These are phyloP conservation scores for Sclerodermus sp. DNA, from an alignment of 2,888 invertebrate species.

Conservation along the genomic window DNA sequence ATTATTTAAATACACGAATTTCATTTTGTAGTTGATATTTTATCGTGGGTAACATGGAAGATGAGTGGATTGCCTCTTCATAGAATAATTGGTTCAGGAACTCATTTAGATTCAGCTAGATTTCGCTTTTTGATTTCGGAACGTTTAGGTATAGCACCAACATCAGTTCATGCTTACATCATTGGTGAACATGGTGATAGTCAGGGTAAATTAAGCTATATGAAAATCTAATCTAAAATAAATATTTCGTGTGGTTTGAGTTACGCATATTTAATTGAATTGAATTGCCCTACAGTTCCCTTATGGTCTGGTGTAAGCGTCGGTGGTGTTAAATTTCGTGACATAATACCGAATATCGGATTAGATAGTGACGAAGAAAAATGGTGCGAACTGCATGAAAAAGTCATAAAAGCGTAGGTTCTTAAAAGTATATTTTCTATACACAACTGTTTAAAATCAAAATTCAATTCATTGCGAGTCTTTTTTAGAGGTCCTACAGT, in stretches of 20 bases:
- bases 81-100: conserved; percentile 67
- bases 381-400: conserved; percentile 60
- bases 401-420: conserved; percentile 55
- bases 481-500: conserved; percentile 60
- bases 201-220: conserved; percentile 59
- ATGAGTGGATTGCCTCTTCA: conserved; percentile 65
- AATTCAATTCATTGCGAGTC: background rate
- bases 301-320: conserved; percentile 65
- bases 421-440: background rate
- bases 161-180: conserved; percentile 64
- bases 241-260: background rate
- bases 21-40: conserved; percentile 61
- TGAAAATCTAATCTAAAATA: background rate
- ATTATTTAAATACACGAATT: conserved; percentile 45
- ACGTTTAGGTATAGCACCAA: conserved; percentile 62
- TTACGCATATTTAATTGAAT: too few relatives aligned
- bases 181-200: conserved; percentile 71
- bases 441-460: background rate
- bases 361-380: conserved; percentile 58
- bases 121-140: conserved; percentile 65
- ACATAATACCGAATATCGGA: conserved; percentile 60
- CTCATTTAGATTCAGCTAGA: conserved; percentile 66
- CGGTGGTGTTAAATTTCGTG: conserved; percentile 61
- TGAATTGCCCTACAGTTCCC: conserved; percentile 57
- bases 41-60: conserved; percentile 69